A percentile compares a stretch with the other conserved stretches of the same genome.
phyloP scores from a whole-genome alignment of 2,113 vertebrate species.

The Ptyas mucosa region DNA sequence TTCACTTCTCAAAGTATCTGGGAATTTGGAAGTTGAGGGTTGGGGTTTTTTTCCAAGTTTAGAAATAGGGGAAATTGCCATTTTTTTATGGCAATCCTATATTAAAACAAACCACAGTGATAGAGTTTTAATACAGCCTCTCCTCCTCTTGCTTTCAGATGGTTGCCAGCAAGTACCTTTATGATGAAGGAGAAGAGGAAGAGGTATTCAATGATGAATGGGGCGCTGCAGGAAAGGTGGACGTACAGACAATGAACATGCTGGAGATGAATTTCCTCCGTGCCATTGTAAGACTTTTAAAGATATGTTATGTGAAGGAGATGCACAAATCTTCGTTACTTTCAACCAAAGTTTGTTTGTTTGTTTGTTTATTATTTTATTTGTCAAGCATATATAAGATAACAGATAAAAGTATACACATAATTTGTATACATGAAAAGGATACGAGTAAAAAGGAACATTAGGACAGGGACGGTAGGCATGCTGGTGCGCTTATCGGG shows the following conservation, averaged over 20 bases:
- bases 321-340: background rate
- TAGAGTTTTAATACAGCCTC: background rate
- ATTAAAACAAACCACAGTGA: background rate
- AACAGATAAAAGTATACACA: too few relatives aligned
- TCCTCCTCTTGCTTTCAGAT: constrained; percentile 72
- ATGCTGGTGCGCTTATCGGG: too few relatives aligned
- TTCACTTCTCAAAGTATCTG: background rate
- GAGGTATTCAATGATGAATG: constrained; percentile 98
- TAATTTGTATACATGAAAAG: too few relatives aligned
- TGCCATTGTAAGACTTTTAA: constrained; percentile 81
- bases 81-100: background rate
- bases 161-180: constrained; percentile 98
- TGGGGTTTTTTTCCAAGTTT: background rate
- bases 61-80: background rate
- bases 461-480: too few relatives aligned
- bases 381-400: too few relatives aligned
- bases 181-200: constrained; percentile 97
- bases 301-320: background rate
- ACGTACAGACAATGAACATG: constrained; percentile 89
- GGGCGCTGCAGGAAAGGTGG: constrained; percentile 92
- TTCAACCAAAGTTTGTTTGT: background rate
- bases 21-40: background rate
- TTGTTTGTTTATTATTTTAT: too few relatives aligned
- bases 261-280: constrained; percentile 94
- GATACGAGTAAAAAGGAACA: too few relatives aligned